Base-by-base conservation (phyloP, 2,797 vertebrate species). In the Lycodopsis pacificus region DNA sequence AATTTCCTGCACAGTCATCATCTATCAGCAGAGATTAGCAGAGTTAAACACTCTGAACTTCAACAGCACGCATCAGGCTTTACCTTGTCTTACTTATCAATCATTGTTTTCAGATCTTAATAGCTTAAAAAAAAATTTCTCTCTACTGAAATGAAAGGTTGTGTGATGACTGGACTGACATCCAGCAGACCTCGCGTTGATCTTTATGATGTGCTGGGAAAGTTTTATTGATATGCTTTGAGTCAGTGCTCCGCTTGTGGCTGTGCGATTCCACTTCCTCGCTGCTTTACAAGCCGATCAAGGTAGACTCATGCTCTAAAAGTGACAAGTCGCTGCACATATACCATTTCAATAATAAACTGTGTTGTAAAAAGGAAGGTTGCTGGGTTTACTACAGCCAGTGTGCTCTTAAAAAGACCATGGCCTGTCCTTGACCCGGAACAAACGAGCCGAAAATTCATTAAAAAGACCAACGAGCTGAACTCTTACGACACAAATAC, bases 191-290 rank as follows among this genome's bases (percentile, higher is more conserved):
- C 3, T 44, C 0, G 3, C 4, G 1, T 44, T 81, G 77, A 79
- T 88, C 85, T 88, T 81, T 88, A 82, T 17, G 13, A 76, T 38
- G 12, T 65, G 7, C 1, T 70, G 54, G 64, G 30, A 76, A 74
- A 40, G 4, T 80, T 63, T 88, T 73, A 89, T 61, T 48, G 78
- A 62, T n/a, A 17, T 0, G 17, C 0, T 4, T 27, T 82, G 32
- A 30, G 10, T 79, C 76, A 80, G 3, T 0, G 4, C 20, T 38
- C 11, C 38, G 11, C 13, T 46, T 14, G 59, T 4, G 44, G 22
- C 57, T 27, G 25, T 48, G 48, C 15, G 48, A 64, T 36, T 19
- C 30, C 14, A 79, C 20, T 42, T 73, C 8, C 7, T 44, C 32
- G 14, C 51, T 59, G 38, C 57, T 85, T 81, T 78, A 84, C 67